phyloP scores from a whole-genome alignment of 2,888 invertebrate genomes.

The Philonicus albiceps region DNA sequence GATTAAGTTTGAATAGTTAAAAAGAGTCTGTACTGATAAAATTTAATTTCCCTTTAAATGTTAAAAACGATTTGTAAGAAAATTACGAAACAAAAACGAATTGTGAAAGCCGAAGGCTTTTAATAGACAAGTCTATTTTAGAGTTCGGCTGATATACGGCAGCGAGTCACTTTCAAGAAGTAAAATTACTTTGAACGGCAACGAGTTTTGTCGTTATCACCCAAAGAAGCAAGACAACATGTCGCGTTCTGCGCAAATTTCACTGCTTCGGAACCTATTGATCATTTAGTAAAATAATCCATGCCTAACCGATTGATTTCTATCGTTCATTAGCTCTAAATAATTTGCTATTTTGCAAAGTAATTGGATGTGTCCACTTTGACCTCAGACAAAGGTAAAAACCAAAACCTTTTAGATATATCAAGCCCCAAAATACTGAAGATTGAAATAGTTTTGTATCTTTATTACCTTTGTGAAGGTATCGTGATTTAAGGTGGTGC shows the following conservation, averaged over 20 bases:
- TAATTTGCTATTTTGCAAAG: not conserved
- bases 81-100: conserved; percentile 17
- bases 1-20: not conserved
- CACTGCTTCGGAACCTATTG: not conserved
- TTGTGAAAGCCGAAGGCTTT: not conserved
- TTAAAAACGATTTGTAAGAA: not conserved
- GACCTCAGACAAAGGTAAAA: not conserved
- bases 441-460: no score
- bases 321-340: not conserved
- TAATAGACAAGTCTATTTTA: not conserved
- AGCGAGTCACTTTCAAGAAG: not conserved
- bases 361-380: not conserved
- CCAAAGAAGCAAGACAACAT: not conserved
- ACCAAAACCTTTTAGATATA: not conserved
- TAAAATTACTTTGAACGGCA: not conserved
- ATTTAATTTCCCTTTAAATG: not conserved
- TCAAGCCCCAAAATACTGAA: not conserved
- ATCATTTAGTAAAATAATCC: not conserved
- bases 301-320: not conserved
- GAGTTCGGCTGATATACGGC: not conserved
- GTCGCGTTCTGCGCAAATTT: not conserved
- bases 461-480: not conserved
- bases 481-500: not conserved
- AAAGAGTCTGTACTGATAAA: not conserved
- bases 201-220: conserved; percentile 11